Conservation (phyloP, 2,888 invertebrate species). For the Tanypteryx hageni region DNA sequence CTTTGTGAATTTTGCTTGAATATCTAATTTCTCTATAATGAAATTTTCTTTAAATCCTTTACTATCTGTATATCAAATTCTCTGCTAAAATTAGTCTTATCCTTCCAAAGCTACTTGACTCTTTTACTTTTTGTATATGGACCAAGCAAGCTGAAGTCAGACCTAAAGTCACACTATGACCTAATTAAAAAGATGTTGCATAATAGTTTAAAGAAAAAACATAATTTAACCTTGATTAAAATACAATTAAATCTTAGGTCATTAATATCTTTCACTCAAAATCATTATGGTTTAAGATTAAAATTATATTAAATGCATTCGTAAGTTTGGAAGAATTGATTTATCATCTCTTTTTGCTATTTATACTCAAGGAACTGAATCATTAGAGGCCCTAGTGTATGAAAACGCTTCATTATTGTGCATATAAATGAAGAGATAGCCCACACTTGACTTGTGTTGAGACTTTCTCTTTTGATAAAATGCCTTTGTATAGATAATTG, state of each 20-base stretch:
- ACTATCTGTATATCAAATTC: too few species aligned
- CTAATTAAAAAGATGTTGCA: too few species aligned
- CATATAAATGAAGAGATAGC: conserved; percentile 37
- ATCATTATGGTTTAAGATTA: neutral
- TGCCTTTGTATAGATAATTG: conserved; percentile 55
- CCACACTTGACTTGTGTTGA: neutral
- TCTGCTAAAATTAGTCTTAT: neutral
- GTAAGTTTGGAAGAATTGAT: neutral
- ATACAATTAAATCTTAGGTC: neutral
- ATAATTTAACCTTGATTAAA: too few species aligned
- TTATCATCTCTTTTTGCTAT: neutral
- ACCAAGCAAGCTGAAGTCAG: conserved; percentile 39
- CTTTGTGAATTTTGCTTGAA: too few species aligned
- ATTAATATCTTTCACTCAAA: neutral
- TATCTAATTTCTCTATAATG: too few species aligned
- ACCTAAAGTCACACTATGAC: neutral
- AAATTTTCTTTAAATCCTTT: too few species aligned
- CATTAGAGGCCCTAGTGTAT: conserved; percentile 31
- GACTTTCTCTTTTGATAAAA: conserved; percentile 50
- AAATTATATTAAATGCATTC: neutral
- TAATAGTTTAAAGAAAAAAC: too few species aligned
- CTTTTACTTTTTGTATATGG: neutral
- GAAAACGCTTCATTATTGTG: conserved; percentile 43
- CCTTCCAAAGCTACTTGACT: neutral
- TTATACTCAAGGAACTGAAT: conserved; percentile 29